Evolutionary conservation across 2,113 vertebrate species (phyloP), one percentile per base, ranked within the genome.

Genomic region (Indicator indicator): DNA sequence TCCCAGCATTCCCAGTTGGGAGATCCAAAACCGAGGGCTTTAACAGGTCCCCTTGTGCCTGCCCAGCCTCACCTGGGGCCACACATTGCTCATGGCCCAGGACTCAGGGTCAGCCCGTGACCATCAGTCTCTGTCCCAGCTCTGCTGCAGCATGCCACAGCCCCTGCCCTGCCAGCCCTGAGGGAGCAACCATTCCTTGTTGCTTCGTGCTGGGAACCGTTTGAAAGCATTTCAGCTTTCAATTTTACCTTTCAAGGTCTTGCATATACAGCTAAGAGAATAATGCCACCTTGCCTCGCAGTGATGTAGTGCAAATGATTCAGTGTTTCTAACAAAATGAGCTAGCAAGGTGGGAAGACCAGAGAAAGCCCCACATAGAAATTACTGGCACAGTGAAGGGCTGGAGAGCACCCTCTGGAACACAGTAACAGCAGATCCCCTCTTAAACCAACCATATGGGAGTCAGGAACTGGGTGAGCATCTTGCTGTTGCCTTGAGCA

Each of bases 261-360:
- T 38, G 46, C 52, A 63, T 55, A 65, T 94, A 92, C 89, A 85
- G 46, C 72, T 92, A 90, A 93, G 95, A 96, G 91, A 94, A 95
- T 94, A 96, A 96, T 95, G 89, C 96, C 93, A 94, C 82, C 95
- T 97, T 93, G 91, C 93, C 91, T 94, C 24, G 2, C 78, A 91
- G 64, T 23, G 94, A 73, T 96, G 95, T 89, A 95, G 94, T 94
- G 89, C 93, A 97, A 92, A 97, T 67, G 38, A 24, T 24, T 85
- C n/a, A 50, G 68, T 32, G 36, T 75, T 94, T 84, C 67, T 85
- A 79, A 79, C 0, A 4, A 90, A 93, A 82, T 0, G 9, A 82
- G 59, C 21, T 85, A 60, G 36, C 4, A 11, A 52, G 26, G 50
- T 82, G 77, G 71, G 40, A 67, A 79, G n/a, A 64, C 11, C 21